A percentile compares a stretch with the other conserved stretches of the same genome.
phyloP scores from a whole-genome alignment of 2,797 vertebrate species.

The Enteromius radiatus region DNA sequence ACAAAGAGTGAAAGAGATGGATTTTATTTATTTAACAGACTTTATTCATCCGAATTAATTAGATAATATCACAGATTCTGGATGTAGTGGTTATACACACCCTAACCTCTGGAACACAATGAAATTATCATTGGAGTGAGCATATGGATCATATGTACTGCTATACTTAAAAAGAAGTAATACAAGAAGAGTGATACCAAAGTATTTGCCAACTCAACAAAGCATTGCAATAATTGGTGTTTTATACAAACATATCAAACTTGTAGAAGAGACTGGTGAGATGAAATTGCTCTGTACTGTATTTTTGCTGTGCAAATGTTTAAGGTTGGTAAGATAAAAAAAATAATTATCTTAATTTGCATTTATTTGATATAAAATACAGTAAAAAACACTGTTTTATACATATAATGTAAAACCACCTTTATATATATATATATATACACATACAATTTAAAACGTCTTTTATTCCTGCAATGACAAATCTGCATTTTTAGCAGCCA shows the following conservation, averaged over 20 bases:
- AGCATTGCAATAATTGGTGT: neutral
- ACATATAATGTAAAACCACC: too few relatives aligned
- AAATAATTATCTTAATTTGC: neutral
- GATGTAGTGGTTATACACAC: neutral
- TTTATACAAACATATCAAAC: neutral
- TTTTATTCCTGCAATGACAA: neutral
- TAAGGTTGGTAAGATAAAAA: neutral
- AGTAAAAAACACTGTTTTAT: too few relatives aligned
- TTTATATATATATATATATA: too few relatives aligned
- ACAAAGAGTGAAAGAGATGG: slow-evolving; percentile 6
- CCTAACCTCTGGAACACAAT: neutral
- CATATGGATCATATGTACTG: neutral
- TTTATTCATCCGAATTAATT: neutral
- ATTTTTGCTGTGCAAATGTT: neutral
- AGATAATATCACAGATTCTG: neutral
- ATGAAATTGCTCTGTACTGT: neutral
- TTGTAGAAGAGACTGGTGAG: neutral
- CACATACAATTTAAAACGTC: neutral
- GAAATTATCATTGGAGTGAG: neutral
- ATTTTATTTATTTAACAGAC: neutral
- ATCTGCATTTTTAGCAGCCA: neutral
- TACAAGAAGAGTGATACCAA: neutral
- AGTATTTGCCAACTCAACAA: neutral
- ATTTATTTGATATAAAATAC: neutral
- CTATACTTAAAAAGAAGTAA: neutral